Base-by-base conservation (phyloP, 2,888 invertebrate genomes). In the Asteroscopus sphinx region DNA sequence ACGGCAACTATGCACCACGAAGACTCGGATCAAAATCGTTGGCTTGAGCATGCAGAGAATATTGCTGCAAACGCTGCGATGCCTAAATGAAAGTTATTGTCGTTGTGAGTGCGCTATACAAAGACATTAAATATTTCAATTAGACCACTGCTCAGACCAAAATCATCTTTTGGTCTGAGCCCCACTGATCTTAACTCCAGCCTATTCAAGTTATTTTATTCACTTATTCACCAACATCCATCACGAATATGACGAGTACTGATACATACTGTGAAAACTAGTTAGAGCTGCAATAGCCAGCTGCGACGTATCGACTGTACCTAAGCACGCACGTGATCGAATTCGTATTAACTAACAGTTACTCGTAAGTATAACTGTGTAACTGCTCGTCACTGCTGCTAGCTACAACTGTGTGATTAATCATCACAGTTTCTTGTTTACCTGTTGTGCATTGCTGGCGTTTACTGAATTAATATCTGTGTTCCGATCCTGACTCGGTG, bases 391-490 rank as follows among this genome's bases (percentile, higher is more conserved):
- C 7, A 25, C 26, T 16, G 36, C 15, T 26, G 25, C 3, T 11
- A 12, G 26, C 40, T 40, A 8, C 25, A 7, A 12, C 25, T 12
- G 16, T 17, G 39, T 6, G 16, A 37, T 37, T 41, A 61, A 25
- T 61, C 25, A 49, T 58, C 30, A 13, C 16, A 4, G 30, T 51
- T 61, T 41, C 51, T 59, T 61, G 62, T 58, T 51, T 32, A 53
- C 64, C 37, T 39, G 44, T 63, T 63, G 54, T 62, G 58, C 60
- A 46, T 32, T 32, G 46, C 35, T 17, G 21, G 49, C 40, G 40
- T 41, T 58, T 36, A 58, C 16, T 62, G 25, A 17, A 36, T 58
- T 41, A 61, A 58, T 28, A 40, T 35, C n/a, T 47, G 35, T 12
- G 39, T 48, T 16, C n/a, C 28, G 11, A 13, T 25, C n/a, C 7